Conservation (phyloP, 2,888 invertebrate species). For the Tanaodytes sp. region DNA sequence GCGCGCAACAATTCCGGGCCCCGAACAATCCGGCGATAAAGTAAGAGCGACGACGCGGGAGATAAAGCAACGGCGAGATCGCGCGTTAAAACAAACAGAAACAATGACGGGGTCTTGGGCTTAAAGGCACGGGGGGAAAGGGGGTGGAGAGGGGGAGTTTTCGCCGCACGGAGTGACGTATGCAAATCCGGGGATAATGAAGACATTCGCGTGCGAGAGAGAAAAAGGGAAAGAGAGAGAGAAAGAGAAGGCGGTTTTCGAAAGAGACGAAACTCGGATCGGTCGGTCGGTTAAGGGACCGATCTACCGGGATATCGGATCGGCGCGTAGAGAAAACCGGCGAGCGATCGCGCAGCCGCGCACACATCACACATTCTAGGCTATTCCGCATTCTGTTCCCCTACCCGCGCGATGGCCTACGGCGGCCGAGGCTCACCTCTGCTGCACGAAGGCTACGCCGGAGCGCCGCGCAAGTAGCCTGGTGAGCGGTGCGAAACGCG, state of each 20-base stretch:
- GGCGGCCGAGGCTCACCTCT: constrained; percentile 68
- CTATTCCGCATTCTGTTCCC: constrained; percentile 74
- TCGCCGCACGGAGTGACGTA: constrained; percentile 39
- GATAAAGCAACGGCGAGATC: no score
- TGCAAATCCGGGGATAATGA: constrained; percentile 47
- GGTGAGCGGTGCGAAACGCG: constrained; percentile 34
- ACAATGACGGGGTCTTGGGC: no score
- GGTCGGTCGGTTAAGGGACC: no score
- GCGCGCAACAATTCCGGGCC: no score
- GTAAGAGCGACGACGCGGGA: no score
- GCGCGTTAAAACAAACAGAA: no score
- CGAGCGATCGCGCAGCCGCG: constrained; percentile 57
- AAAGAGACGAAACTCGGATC: no score
- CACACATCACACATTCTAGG: constrained; percentile 73
- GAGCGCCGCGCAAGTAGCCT: constrained; percentile 55
- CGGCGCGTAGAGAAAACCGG: constrained; percentile 34
- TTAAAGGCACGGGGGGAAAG: no score
- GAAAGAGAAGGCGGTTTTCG: no score
- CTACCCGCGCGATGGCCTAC: constrained; percentile 65
- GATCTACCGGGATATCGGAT: constrained; percentile 45
- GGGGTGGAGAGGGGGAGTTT: no score
- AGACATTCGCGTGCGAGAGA: constrained; percentile 42
- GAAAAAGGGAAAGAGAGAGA: no score
- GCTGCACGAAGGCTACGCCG: constrained; percentile 61
- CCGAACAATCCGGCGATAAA: no score